phyloP scores from a whole-genome alignment of 2,113 vertebrate species.

The Fregata magnificens region DNA sequence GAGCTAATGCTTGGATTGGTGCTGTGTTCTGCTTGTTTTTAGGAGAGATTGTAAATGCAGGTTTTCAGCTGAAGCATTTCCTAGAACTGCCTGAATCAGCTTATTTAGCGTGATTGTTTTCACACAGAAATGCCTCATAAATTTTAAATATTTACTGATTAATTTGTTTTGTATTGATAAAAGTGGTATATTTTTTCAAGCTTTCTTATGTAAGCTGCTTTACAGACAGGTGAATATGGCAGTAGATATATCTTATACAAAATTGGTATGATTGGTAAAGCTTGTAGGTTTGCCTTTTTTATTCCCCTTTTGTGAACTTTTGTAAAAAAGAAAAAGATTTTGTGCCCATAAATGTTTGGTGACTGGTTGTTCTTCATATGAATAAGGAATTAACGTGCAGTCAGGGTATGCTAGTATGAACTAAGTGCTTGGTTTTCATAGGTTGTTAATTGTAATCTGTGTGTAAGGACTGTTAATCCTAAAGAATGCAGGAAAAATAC shows the following conservation, averaged over 20 bases:
- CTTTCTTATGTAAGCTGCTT: background rate
- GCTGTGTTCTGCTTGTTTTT: background rate
- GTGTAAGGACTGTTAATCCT: background rate
- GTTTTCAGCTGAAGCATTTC: constrained; percentile 35
- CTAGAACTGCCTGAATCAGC: background rate
- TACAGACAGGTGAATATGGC: background rate
- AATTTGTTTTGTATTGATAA: background rate
- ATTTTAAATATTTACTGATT: constrained; percentile 21
- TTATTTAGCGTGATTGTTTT: constrained; percentile 22
- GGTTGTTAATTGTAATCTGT: background rate
- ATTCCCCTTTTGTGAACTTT: background rate
- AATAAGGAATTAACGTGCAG: background rate
- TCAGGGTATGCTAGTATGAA: background rate
- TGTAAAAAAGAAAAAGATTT: background rate
- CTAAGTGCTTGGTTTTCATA: background rate
- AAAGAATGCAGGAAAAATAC: background rate
- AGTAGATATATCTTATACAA: background rate
- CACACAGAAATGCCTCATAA: background rate
- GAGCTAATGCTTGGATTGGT: constrained; percentile 31
- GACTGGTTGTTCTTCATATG: background rate
- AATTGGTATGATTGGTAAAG: background rate
- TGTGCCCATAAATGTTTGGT: background rate
- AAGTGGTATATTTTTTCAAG: background rate
- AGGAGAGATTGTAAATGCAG: constrained; percentile 9
- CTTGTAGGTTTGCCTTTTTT: background rate